phyloP scores from a whole-genome alignment of 2,888 invertebrate genomes.

The Cephus nigrinus region DNA sequence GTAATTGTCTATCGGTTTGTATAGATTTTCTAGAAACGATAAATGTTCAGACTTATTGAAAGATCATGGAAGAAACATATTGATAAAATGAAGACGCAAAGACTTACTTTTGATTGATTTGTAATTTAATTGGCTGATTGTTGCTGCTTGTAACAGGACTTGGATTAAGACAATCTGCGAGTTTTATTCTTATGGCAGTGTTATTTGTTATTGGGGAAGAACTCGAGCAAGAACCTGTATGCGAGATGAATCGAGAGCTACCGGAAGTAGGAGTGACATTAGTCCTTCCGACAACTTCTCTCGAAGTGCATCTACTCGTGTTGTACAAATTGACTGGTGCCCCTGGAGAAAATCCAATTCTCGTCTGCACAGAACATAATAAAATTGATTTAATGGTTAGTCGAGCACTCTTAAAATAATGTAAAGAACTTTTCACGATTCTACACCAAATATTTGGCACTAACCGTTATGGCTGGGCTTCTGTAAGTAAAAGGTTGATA shows the following conservation, averaged over 20 bases:
- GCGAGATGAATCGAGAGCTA: slow-evolving; percentile 55
- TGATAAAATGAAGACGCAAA: neutral
- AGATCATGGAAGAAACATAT: neutral
- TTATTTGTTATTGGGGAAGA: slow-evolving; percentile 44
- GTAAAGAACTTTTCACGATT: neutral
- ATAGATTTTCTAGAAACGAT: slow-evolving; percentile 42
- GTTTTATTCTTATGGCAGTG: slow-evolving; percentile 52
- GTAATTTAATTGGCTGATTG: slow-evolving; percentile 58
- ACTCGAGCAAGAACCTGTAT: slow-evolving; percentile 43
- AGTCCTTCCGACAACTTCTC: slow-evolving; percentile 45
- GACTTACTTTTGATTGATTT: slow-evolving; percentile 55
- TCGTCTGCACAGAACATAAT: slow-evolving; percentile 35
- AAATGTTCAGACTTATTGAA: neutral
- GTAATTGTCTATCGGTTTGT: slow-evolving; percentile 47
- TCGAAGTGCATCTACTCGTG: slow-evolving; percentile 49
- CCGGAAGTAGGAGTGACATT: slow-evolving; percentile 53
- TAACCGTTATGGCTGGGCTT: slow-evolving; percentile 52
- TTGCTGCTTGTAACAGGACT: slow-evolving; percentile 41
- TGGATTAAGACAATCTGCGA: slow-evolving; percentile 52
- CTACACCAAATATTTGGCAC: slow-evolving; percentile 11
- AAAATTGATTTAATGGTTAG: slow-evolving; percentile 5
- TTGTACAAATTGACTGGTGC: slow-evolving; percentile 61
- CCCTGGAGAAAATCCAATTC: slow-evolving; percentile 57
- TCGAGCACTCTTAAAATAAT: neutral
- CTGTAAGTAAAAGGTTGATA: slow-evolving; percentile 61